These are phyloP conservation scores for Sphaerodactylus townsendi DNA, from an alignment of 2,113 vertebrate genomes.

Conservation along the genomic window DNA sequence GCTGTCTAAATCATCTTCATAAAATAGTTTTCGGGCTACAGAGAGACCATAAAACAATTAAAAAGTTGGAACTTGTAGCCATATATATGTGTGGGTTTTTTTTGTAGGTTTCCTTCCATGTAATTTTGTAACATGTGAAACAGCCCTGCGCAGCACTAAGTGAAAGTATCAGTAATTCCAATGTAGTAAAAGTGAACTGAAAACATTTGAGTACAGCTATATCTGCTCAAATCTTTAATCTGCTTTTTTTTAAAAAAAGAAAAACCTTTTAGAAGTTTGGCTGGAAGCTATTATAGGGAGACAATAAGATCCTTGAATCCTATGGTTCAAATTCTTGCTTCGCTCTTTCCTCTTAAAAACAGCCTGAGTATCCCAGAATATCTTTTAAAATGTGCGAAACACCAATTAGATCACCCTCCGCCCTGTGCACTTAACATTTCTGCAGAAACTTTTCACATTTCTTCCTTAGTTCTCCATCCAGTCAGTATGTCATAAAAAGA, in stretches of 20 bases:
- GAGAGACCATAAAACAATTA: too few species aligned
- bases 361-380: neutral
- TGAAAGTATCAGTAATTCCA: neutral
- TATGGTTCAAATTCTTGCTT: neutral
- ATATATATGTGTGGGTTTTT: neutral
- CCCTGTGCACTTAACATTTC: slow-evolving; percentile 13
- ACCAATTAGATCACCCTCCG: neutral
- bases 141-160: neutral
- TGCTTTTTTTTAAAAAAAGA: neutral
- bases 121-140: neutral
- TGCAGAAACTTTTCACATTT: slow-evolving; percentile 8
- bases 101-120: neutral
- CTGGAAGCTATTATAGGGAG: slow-evolving; percentile 23
- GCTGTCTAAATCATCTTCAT: too few species aligned
- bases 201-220: neutral
- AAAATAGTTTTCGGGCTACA: too few species aligned
- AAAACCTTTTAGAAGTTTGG: neutral
- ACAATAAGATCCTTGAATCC: slow-evolving; percentile 14
- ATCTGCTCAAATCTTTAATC: slow-evolving; percentile 10
- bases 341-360: neutral
- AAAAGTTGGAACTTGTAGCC: neutral
- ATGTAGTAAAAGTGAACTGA: neutral
- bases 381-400: slow-evolving; percentile 1
- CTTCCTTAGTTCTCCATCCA: neutral
- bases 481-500: slow-evolving; percentile 11